Evolutionary conservation across 2,888 invertebrate genomes (phyloP).

Genomic region (Acrocyrtus sp.): DNA sequence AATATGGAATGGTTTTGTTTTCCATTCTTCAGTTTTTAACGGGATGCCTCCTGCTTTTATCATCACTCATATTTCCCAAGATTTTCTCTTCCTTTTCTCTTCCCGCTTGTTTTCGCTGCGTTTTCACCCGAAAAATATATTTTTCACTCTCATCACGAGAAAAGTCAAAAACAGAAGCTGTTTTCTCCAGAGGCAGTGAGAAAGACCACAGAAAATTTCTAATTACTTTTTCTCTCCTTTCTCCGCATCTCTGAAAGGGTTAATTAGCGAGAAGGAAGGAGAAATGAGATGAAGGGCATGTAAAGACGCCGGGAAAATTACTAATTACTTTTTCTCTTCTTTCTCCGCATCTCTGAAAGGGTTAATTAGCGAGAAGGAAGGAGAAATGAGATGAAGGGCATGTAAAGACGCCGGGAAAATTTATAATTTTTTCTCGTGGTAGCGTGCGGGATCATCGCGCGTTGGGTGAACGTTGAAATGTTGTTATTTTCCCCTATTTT

Average conservation of each 20-base stretch:
- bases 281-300: not conserved
- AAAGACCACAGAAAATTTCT: slow-evolving; percentile 40
- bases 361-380: slow-evolving; percentile 6
- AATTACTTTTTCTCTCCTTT: slow-evolving; percentile 38
- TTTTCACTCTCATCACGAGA: slow-evolving; percentile 13
- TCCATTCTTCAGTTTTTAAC: no score
- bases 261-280: slow-evolving; percentile 9
- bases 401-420: not conserved
- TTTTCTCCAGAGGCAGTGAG: no score
- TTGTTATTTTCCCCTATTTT: no score
- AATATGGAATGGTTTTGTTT: no score
- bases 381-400: not conserved
- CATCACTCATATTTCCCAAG: not conserved
- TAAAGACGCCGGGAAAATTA: slow-evolving; percentile 6
- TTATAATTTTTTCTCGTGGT: slow-evolving; percentile 44
- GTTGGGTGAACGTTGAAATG: no score
- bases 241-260: slow-evolving; percentile 7
- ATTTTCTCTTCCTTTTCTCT: not conserved
- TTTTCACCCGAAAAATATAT: slow-evolving; percentile 28
- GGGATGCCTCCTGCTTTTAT: slow-evolving; percentile 16
- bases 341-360: not conserved
- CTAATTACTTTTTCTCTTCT: slow-evolving; percentile 41
- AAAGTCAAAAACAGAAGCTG: slow-evolving; percentile 28
- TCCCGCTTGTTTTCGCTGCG: not conserved
- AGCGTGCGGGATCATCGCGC: no score